Percentiles rank a stretch among this genome's conserved stretches.
These are phyloP conservation scores for Pterostichus madidus DNA, from an alignment of 2,888 invertebrate genomes.

Conservation along the genomic window DNA sequence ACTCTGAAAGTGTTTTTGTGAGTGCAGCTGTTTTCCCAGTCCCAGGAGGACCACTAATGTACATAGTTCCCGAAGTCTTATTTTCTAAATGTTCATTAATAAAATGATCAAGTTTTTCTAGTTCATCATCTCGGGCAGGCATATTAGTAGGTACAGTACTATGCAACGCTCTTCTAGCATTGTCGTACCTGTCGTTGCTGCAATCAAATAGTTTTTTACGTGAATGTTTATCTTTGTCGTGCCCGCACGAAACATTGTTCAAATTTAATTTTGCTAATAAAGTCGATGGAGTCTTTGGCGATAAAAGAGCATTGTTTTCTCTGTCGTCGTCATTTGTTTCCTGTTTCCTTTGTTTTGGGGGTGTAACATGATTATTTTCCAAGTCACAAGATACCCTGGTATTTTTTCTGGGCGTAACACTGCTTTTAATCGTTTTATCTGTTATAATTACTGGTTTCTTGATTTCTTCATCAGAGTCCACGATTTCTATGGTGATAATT, in stretches of 20 bases:
- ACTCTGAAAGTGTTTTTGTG: slow-evolving; percentile 84
- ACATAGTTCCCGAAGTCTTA: slow-evolving; percentile 88
- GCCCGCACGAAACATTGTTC: slow-evolving; percentile 67
- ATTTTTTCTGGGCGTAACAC: slow-evolving; percentile 51
- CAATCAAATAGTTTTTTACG: slow-evolving; percentile 68
- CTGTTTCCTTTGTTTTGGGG: slow-evolving; percentile 74
- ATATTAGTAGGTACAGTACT: slow-evolving; percentile 75
- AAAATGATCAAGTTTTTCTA: slow-evolving; percentile 84
- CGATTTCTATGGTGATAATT: neutral
- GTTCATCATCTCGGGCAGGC: slow-evolving; percentile 90
- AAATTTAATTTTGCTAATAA: slow-evolving; percentile 72
- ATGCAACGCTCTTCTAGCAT: slow-evolving; percentile 75
- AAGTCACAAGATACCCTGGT: slow-evolving; percentile 8
- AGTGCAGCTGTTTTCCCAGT: slow-evolving; percentile 97
- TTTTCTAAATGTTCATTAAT: slow-evolving; percentile 83
- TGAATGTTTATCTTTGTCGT: slow-evolving; percentile 53
- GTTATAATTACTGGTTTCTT: slow-evolving; percentile 47
- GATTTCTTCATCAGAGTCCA: slow-evolving; percentile 37
- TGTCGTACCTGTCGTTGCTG: slow-evolving; percentile 71
- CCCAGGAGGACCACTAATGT: slow-evolving; percentile 97
- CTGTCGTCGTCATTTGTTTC: slow-evolving; percentile 32
- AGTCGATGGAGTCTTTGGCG: slow-evolving; percentile 71
- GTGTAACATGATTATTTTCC: slow-evolving; percentile 71
- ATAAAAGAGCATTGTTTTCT: slow-evolving; percentile 68
- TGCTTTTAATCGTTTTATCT: slow-evolving; percentile 35